Evolutionary conservation across 2,113 vertebrate species (phyloP).

Genomic region (Aegotheles bennettii): DNA sequence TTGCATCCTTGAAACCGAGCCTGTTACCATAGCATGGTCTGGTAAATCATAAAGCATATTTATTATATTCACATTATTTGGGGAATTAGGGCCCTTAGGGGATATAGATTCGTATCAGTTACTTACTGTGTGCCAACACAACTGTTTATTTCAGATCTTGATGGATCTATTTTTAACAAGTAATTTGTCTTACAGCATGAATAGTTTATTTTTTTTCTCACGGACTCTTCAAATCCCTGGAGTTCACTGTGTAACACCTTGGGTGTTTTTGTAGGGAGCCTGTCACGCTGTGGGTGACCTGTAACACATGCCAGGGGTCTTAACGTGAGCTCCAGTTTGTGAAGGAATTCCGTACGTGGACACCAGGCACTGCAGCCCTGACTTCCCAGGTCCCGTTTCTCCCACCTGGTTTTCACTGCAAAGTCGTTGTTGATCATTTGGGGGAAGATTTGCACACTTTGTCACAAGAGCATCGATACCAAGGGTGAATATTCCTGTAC

Average conservation of each 20-base stretch:
- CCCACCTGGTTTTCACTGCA: background rate
- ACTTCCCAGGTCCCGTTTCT: background rate
- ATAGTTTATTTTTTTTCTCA: background rate
- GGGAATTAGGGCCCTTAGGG: background rate
- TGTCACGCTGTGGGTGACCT: background rate
- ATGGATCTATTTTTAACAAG: background rate
- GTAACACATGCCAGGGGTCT: background rate
- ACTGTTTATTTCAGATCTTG: background rate
- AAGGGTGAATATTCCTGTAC: background rate
- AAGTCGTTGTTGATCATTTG: background rate
- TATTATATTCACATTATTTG: background rate
- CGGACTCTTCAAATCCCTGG: background rate
- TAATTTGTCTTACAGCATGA: background rate
- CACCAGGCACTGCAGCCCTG: accelerated
- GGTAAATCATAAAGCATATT: background rate
- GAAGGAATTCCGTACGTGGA: background rate
- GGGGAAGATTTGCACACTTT: background rate
- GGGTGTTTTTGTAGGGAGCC: background rate
- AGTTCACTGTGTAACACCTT: background rate
- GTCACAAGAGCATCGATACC: accelerated
- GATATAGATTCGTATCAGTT: background rate
- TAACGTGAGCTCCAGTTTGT: background rate
- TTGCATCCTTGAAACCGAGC: background rate
- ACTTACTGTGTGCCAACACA: background rate
- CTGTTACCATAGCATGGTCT: background rate